Percentiles rank a stretch among this genome's conserved stretches.
phyloP scores from a whole-genome alignment of 2,797 vertebrate genomes.

The Mus spretus region DNA sequence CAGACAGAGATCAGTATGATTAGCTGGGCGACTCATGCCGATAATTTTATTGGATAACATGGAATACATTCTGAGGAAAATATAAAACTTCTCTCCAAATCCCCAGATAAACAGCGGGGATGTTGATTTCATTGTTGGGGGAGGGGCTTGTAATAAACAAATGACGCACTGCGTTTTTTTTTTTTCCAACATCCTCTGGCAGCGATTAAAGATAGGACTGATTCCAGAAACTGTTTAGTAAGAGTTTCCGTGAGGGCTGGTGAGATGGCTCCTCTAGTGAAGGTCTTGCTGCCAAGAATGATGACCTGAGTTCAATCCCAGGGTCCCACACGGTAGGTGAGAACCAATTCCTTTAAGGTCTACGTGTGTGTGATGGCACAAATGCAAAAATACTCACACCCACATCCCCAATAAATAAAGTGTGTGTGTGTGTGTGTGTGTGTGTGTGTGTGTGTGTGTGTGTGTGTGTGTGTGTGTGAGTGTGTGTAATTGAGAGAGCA shows the following conservation, averaged over 20 bases:
- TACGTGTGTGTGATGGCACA: neutral
- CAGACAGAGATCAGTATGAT: constrained; percentile 1
- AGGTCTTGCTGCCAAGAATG: neutral
- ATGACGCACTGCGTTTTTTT: neutral
- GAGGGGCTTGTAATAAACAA: neutral
- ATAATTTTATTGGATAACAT: constrained; percentile 13
- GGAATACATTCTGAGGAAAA: constrained; percentile 24
- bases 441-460: neutral
- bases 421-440: neutral
- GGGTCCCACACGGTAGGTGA: neutral
- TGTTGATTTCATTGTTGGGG: neutral
- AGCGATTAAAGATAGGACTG: neutral
- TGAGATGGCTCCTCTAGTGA: neutral
- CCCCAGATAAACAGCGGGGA: neutral
- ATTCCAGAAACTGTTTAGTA: constrained; percentile 21
- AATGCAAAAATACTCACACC: neutral
- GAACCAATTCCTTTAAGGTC: neutral
- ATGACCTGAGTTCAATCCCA: neutral
- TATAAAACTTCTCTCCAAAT: constrained; percentile 30
- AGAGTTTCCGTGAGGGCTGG: constrained; percentile 18
- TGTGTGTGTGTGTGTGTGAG: neutral
- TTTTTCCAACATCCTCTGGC: neutral
- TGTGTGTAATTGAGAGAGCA: neutral
- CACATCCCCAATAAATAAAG: neutral
- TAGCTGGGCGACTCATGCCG: neutral